Conservation (phyloP, 2,888 invertebrate genomes). For the Isoperla grammatica region DNA sequence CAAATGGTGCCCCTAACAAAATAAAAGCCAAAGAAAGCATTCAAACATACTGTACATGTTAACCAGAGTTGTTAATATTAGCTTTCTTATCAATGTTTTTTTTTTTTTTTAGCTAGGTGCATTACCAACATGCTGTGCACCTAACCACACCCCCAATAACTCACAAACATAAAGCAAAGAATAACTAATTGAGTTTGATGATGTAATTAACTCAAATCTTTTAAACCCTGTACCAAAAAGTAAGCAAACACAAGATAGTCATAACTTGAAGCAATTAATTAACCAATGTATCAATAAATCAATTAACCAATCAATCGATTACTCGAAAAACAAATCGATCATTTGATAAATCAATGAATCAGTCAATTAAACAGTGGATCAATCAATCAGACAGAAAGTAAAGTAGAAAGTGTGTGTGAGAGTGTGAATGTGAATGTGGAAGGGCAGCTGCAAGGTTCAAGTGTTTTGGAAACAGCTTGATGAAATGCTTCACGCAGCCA, state of each 20-base stretch:
- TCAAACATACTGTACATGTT: background rate
- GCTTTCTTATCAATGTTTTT: background rate
- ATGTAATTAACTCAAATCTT: background rate
- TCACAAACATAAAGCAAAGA: background rate
- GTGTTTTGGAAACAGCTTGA: constrained; percentile 49
- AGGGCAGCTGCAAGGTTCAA: no score
- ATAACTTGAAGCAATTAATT: constrained; percentile 10
- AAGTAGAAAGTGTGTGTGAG: no score
- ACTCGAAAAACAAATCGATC: no score
- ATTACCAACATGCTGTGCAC: background rate
- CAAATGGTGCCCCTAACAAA: background rate
- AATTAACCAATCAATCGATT: no score
- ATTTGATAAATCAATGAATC: no score
- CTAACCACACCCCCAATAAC: background rate
- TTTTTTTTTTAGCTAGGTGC: background rate
- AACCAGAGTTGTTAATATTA: background rate
- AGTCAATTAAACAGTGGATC: no score
- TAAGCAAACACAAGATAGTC: constrained; percentile 20
- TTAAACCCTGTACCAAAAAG: background rate
- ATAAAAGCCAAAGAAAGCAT: constrained; percentile 8
- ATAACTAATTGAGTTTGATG: no score
- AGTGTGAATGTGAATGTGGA: no score
- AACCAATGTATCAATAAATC: no score
- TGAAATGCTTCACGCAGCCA: constrained; percentile 38
- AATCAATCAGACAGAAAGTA: no score